Percentiles rank a stretch among this genome's conserved stretches.
Conservation (phyloP, 1,140 invertebrate species). For the Rhizoglyphus robini region DNA sequence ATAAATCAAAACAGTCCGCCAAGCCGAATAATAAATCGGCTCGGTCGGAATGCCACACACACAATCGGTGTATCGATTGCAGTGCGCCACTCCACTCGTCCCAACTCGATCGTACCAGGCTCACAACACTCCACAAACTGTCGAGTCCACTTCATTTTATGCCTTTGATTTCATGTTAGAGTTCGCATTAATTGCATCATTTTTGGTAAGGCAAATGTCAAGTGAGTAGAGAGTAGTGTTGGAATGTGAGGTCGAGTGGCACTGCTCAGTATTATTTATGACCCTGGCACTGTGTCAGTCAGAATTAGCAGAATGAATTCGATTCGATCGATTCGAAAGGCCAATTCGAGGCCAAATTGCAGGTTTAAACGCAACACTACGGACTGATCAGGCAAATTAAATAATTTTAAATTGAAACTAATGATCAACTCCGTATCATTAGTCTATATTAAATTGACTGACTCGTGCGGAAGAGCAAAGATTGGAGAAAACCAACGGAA, state of each 20-base stretch:
- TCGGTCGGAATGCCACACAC: too few relatives aligned
- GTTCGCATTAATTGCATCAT: not conserved
- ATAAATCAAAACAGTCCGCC: constrained; percentile 15
- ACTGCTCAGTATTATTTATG: constrained; percentile 8
- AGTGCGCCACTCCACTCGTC: too few relatives aligned
- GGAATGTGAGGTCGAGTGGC: not conserved
- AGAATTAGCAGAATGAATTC: constrained; percentile 7
- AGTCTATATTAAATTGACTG: constrained; percentile 1
- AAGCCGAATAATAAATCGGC: too few relatives aligned
- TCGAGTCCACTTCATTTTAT: too few relatives aligned
- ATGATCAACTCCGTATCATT: not conserved
- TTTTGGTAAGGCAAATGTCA: not conserved
- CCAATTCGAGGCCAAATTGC: not conserved
- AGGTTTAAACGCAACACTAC: not conserved
- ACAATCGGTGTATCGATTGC: too few relatives aligned
- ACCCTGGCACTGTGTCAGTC: not conserved
- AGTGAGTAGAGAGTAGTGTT: not conserved
- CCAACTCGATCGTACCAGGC: too few relatives aligned
- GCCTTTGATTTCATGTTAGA: too few relatives aligned
- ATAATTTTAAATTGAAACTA: constrained; percentile 10
- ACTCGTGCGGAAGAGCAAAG: not conserved
- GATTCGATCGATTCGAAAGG: too few relatives aligned
- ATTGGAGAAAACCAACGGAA: not conserved
- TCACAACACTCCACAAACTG: too few relatives aligned
- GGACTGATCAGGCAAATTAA: not conserved